These are phyloP conservation scores for Gallinago nigripennis DNA, from an alignment of 2,797 vertebrate species.

Conservation along the genomic window DNA sequence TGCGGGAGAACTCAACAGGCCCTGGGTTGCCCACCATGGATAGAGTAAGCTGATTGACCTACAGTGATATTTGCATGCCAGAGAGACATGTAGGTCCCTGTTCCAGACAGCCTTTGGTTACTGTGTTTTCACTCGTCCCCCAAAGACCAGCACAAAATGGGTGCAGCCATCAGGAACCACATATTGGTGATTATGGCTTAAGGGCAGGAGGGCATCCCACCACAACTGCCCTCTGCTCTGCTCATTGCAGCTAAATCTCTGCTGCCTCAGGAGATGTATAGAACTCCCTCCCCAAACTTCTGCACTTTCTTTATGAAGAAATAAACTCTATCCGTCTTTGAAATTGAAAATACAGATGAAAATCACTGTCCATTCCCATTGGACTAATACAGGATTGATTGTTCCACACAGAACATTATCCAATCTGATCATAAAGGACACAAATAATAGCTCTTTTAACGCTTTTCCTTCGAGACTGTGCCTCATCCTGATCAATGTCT, in stretches of 20 bases:
- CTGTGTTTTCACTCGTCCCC: background rate
- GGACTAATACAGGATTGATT: conserved; percentile 18
- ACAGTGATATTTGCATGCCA: background rate
- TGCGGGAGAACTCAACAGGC: background rate
- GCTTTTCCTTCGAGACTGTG: background rate
- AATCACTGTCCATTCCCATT: conserved; percentile 10
- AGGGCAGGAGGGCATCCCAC: background rate
- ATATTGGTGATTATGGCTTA: background rate
- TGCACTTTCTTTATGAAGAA: background rate
- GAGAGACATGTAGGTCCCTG: background rate
- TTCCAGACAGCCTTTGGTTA: background rate
- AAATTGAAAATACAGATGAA: conserved; percentile 39
- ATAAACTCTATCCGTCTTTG: background rate
- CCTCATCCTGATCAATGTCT: background rate
- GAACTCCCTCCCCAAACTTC: background rate
- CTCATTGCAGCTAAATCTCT: background rate
- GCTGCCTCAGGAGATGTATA: background rate
- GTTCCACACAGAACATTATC: background rate
- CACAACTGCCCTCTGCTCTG: background rate
- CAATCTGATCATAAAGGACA: conserved; percentile 8
- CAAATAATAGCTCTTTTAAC: background rate
- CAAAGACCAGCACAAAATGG: background rate
- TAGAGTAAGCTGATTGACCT: background rate
- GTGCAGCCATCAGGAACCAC: background rate
- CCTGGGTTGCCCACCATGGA: background rate